A percentile compares a stretch with the other conserved stretches of the same genome.
Conservation (phyloP, 1,140 invertebrate genomes). For the Zaprionus camerounensis region DNA sequence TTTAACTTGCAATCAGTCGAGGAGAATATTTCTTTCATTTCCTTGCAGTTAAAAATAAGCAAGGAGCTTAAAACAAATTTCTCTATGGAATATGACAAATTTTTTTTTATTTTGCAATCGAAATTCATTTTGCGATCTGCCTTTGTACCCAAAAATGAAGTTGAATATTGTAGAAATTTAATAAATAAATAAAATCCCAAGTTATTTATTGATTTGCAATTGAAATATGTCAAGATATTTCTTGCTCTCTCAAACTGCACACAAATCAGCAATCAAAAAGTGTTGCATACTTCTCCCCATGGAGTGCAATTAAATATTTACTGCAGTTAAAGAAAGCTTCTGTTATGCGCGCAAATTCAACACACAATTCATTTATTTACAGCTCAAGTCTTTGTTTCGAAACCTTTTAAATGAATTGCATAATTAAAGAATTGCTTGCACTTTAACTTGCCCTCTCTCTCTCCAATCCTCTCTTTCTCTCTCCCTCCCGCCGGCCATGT, state of each 20-base stretch:
- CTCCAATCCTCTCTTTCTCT: neutral
- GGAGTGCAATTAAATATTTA: neutral
- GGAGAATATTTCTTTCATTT: neutral
- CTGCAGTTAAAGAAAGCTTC: neutral
- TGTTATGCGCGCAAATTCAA: neutral
- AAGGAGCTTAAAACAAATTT: too few species aligned
- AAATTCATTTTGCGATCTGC: too few species aligned
- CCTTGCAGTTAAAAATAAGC: too few species aligned
- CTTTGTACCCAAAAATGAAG: neutral
- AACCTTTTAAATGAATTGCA: conserved; percentile 6
- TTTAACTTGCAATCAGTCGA: neutral
- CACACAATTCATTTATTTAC: neutral
- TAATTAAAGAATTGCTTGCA: conserved; percentile 1
- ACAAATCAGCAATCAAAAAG: neutral
- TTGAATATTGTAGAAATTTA: neutral
- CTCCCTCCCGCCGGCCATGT: neutral
- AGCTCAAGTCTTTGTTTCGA: neutral
- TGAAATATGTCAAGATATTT: neutral
- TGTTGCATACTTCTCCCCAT: neutral
- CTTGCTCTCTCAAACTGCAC: neutral
- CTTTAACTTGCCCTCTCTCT: neutral
- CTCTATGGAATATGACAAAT: too few species aligned
- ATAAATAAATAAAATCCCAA: neutral
- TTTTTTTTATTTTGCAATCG: too few species aligned
- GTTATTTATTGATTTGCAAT: neutral